A percentile compares a stretch with the other conserved stretches of the same genome.
These are phyloP conservation scores for Lymantria monacha DNA, from an alignment of 2,888 invertebrate genomes.

Conservation along the genomic window DNA sequence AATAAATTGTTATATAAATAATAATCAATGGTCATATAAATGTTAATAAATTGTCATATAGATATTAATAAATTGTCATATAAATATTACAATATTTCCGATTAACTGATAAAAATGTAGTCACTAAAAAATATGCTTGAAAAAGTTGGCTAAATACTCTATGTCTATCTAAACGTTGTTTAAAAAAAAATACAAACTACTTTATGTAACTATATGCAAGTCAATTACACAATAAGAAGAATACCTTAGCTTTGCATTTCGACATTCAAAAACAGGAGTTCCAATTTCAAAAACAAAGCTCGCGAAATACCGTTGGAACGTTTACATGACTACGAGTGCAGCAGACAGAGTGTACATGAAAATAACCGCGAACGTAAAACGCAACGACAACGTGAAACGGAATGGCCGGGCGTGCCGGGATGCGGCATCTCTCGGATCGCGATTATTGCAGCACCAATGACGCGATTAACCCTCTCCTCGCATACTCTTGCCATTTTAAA, in stretches of 20 bases:
- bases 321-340: constrained; percentile 46
- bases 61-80: no score
- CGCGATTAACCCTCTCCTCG: constrained; percentile 55
- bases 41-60: no score
- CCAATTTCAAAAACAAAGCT: constrained; percentile 56
- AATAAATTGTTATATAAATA: no score
- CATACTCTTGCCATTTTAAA: constrained; percentile 46
- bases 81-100: no score
- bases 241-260: constrained; percentile 23
- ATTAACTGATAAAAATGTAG: no score
- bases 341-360: constrained; percentile 51
- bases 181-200: no score
- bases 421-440: constrained; percentile 41
- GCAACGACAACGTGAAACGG: constrained; percentile 40
- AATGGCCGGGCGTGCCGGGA: constrained; percentile 34
- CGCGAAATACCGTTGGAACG: constrained; percentile 37
- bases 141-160: no score
- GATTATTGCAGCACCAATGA: constrained; percentile 65
- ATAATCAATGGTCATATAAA: no score
- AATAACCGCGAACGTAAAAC: constrained; percentile 43
- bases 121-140: no score
- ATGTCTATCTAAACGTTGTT: no score
- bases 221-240: constrained; percentile 18
- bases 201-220: constrained; percentile 9
- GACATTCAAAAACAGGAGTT: constrained; percentile 37